Evolutionary conservation across 1,140 invertebrate species (phyloP).

Genomic region (Drosophila pseudoananassae): DNA sequence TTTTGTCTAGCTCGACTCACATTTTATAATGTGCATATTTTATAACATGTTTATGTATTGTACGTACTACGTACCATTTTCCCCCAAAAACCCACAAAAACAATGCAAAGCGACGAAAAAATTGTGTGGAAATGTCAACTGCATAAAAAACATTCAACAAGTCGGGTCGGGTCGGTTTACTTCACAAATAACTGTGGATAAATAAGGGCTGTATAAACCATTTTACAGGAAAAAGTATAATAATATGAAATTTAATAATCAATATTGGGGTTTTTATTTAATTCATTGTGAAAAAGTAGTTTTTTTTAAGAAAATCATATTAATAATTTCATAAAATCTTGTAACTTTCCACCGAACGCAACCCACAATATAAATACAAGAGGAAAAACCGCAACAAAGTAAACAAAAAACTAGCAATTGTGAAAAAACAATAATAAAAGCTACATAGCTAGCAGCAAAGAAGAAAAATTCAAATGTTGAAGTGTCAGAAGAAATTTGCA

Average conservation of each 20-base stretch:
- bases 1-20: slow-evolving; percentile 64
- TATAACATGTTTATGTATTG: slow-evolving; percentile 73
- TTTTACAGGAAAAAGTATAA: too few relatives aligned
- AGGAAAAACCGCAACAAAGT: neutral
- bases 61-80: neutral
- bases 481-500: slow-evolving; percentile 66
- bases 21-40: slow-evolving; percentile 81
- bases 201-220: too few relatives aligned
- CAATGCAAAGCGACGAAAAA: slow-evolving; percentile 5
- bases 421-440: neutral
- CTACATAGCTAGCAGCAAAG: neutral
- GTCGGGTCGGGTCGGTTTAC: slow-evolving; percentile 22
- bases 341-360: too few relatives aligned
- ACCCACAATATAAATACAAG: neutral
- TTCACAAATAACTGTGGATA: neutral
- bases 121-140: slow-evolving; percentile 17
- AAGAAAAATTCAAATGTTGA: slow-evolving; percentile 8
- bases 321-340: too few relatives aligned
- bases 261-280: too few relatives aligned
- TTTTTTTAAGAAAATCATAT: too few relatives aligned
- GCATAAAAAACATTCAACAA: slow-evolving; percentile 71
- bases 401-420: neutral
- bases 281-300: too few relatives aligned
- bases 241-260: too few relatives aligned
- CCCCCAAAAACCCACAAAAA: slow-evolving; percentile 33